These are phyloP conservation scores for Chanos chanos DNA, from an alignment of 2,797 vertebrate species.

Conservation along the genomic window DNA sequence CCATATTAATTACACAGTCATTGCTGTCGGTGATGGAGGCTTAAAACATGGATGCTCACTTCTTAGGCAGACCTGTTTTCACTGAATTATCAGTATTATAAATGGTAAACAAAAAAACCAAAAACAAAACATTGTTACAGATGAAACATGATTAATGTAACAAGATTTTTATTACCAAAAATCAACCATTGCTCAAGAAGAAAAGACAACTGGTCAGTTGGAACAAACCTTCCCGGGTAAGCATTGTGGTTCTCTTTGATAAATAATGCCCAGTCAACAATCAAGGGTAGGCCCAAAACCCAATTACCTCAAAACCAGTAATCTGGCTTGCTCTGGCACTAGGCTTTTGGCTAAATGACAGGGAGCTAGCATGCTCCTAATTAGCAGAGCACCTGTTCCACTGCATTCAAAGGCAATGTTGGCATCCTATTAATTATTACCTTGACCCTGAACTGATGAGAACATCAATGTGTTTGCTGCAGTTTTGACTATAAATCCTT, in stretches of 20 bases:
- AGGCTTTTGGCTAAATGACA: constrained; percentile 34
- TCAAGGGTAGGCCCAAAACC: constrained; percentile 8
- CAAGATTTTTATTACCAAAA: not conserved
- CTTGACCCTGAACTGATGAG: constrained; percentile 56
- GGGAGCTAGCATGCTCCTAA: constrained; percentile 54
- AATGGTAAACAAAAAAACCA: not conserved
- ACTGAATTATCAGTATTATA: not conserved
- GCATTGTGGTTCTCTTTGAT: not conserved
- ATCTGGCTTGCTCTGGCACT: constrained; percentile 11
- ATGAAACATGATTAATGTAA: not conserved
- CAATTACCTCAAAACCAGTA: constrained; percentile 23
- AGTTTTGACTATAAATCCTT: constrained; percentile 67
- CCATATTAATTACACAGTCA: too few relatives aligned
- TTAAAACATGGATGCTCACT: too few relatives aligned
- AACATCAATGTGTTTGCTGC: constrained; percentile 70
- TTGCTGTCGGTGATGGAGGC: too few relatives aligned
- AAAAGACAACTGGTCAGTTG: too few relatives aligned
- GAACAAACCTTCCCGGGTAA: too few relatives aligned
- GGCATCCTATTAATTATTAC: constrained; percentile 68
- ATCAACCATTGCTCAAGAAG: not conserved
- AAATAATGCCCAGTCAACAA: not conserved
- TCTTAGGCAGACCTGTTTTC: too few relatives aligned
- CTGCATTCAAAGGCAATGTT: constrained; percentile 54
- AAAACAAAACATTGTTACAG: not conserved
- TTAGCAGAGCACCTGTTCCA: constrained; percentile 65